Evolutionary conservation across 2,888 invertebrate genomes (phyloP).

Genomic region (Yponomeuta sedellus): DNA sequence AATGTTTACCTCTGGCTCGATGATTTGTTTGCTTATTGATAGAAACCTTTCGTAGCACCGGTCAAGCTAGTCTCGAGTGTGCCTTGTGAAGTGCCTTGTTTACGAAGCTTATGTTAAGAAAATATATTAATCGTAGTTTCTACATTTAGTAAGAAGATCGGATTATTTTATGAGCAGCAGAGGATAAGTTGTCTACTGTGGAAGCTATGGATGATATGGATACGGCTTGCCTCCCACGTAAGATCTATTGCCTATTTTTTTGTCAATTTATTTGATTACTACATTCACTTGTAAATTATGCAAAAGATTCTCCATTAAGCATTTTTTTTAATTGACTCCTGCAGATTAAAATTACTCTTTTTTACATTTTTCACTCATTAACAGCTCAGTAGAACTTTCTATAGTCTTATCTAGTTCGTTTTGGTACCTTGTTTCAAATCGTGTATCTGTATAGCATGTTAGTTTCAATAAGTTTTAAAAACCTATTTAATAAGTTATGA

Average conservation of each 20-base stretch:
- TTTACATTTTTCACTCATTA: neutral
- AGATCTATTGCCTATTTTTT: constrained; percentile 27
- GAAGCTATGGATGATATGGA: constrained; percentile 30
- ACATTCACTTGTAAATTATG: neutral
- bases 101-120: neutral
- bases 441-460: neutral
- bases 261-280: neutral
- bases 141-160: neutral
- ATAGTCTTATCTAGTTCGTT: neutral
- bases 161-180: neutral
- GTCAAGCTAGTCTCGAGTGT: constrained; percentile 1
- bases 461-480: neutral
- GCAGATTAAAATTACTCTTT: neutral
- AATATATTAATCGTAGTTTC: neutral
- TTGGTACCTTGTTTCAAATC: neutral
- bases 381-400: neutral
- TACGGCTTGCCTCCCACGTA: constrained; percentile 39
- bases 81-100: neutral
- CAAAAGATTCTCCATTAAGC: neutral
- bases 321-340: neutral
- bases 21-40: constrained; percentile 10
- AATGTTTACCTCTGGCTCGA: constrained; percentile 16
- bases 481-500: too few relatives aligned
- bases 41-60: neutral
- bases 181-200: constrained; percentile 1